Conservation (phyloP, 2,113 vertebrate genomes). For the Morone chrysops region DNA sequence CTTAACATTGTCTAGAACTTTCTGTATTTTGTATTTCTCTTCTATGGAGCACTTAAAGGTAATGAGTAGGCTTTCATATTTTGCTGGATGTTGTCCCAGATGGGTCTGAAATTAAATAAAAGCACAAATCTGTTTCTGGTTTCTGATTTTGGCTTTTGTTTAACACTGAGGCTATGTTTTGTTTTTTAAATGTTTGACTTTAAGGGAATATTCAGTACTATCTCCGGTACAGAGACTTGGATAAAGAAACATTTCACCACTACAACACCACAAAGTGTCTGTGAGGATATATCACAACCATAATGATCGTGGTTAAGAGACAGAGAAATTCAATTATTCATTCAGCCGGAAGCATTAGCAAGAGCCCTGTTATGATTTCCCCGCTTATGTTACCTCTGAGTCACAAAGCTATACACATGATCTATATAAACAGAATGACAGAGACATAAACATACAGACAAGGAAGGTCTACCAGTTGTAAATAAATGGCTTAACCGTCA, state of each 20-base stretch:
- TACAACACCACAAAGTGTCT: constrained; percentile 18
- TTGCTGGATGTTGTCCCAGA: constrained; percentile 6
- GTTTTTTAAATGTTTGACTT: not conserved
- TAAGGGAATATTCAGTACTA: not conserved
- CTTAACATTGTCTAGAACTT: not conserved
- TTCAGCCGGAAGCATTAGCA: constrained; percentile 47
- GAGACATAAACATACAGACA: constrained; percentile 11
- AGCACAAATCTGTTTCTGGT: not conserved
- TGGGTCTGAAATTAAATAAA: not conserved
- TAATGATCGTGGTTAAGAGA: constrained; percentile 33
- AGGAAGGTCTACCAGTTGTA: constrained; percentile 19
- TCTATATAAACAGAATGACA: constrained; percentile 29
- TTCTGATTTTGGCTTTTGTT: not conserved
- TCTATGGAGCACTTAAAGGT: not conserved
- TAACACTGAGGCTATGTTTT: not conserved
- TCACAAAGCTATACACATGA: constrained; percentile 24
- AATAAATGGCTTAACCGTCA: constrained; percentile 36
- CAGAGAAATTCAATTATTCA: constrained; percentile 39
- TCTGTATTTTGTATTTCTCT: not conserved
- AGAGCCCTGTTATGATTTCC: constrained; percentile 36
- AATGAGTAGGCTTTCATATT: constrained; percentile 3
- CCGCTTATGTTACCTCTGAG: constrained; percentile 37
- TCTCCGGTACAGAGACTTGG: not conserved
- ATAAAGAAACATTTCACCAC: not conserved
- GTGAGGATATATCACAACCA: constrained; percentile 18